A percentile compares a stretch with the other conserved stretches of the same genome.
These are phyloP conservation scores for Centropristis striata DNA, from an alignment of 2,113 vertebrate species.

Conservation along the genomic window DNA sequence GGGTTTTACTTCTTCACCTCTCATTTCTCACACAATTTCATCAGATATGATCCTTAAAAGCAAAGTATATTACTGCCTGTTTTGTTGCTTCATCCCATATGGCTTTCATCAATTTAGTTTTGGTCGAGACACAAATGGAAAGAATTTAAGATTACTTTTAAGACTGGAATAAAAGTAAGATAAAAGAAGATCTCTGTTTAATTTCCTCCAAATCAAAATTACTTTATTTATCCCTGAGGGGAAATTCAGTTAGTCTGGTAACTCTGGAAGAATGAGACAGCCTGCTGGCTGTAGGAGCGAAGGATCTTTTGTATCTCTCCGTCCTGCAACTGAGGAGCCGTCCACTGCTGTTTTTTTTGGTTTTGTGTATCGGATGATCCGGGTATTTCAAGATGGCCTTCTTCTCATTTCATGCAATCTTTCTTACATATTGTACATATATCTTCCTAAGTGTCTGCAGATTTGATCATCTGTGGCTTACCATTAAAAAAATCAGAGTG, in stretches of 20 bases:
- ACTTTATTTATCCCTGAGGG: too few relatives aligned
- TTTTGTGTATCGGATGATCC: too few relatives aligned
- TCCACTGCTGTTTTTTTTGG: too few relatives aligned
- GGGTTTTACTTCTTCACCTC: neutral
- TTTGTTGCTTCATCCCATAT: neutral
- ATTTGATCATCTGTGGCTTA: slow-evolving; percentile 52
- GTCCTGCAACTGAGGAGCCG: too few relatives aligned
- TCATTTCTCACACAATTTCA: neutral
- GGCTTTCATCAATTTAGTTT: neutral
- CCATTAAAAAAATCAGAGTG: slow-evolving; percentile 97
- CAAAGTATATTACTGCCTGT: neutral
- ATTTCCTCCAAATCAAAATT: too few relatives aligned
- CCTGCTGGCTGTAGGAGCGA: too few relatives aligned
- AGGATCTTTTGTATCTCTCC: too few relatives aligned
- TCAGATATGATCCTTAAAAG: neutral
- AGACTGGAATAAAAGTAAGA: too few relatives aligned
- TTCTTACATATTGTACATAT: too few relatives aligned
- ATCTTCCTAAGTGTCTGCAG: neutral
- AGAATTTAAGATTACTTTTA: neutral
- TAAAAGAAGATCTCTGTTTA: neutral
- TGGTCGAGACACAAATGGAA: neutral
- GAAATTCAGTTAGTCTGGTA: too few relatives aligned
- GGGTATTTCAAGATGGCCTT: neutral
- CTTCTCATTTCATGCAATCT: neutral
- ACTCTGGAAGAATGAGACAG: too few relatives aligned